These are phyloP conservation scores for Trichopoda pennipes DNA, from an alignment of 2,888 invertebrate species.

Conservation along the genomic window DNA sequence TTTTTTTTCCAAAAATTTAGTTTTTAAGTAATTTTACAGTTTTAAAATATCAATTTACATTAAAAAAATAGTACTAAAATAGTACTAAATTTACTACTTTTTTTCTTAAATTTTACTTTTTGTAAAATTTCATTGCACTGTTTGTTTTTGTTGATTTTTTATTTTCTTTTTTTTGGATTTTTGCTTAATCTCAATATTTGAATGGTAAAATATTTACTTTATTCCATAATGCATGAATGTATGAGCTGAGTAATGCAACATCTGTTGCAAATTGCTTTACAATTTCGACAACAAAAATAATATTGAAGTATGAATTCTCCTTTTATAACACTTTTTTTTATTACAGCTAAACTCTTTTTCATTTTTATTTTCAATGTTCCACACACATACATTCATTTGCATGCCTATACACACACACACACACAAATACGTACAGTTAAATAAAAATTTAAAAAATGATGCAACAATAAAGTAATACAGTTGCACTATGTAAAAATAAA, in stretches of 20 bases:
- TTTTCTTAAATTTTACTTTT: not conserved
- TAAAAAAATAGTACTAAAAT: not conserved
- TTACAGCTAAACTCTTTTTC: conserved; percentile 34
- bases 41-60: no score
- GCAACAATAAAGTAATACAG: conserved; percentile 17
- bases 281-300: conserved; percentile 50
- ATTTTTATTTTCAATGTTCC: not conserved
- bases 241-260: conserved; percentile 65
- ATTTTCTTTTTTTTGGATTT: conserved; percentile 23
- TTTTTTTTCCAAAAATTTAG: no score
- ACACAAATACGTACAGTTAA: conserved; percentile 19
- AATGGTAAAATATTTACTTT: conserved; percentile 64
- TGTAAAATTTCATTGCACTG: conserved; percentile 5
- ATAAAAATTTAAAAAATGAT: conserved; percentile 48
- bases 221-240: conserved; percentile 63
- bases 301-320: conserved; percentile 27
- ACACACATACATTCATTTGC: no score
- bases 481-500: conserved; percentile 37
- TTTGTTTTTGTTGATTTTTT: not conserved
- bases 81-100: not conserved
- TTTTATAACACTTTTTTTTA: conserved; percentile 8
- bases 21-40: no score
- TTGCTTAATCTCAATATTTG: conserved; percentile 58
- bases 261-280: conserved; percentile 69
- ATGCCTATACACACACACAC: not conserved